Evolutionary conservation across 2,113 vertebrate species (phyloP).

Genomic region (Carlito syrichta): DNA sequence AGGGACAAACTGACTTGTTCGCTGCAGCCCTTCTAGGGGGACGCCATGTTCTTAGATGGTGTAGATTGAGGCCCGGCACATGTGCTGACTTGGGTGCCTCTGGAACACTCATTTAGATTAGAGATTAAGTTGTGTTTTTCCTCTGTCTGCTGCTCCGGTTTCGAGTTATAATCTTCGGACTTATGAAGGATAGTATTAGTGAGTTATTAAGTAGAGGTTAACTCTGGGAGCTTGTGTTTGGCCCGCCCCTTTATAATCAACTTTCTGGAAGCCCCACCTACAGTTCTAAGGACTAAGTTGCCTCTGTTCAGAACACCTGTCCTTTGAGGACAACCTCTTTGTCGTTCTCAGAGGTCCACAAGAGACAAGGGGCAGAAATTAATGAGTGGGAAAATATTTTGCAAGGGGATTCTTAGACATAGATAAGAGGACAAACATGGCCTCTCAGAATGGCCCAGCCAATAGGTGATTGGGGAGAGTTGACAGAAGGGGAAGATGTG

Average conservation of each 20-base stretch:
- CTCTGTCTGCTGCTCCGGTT: neutral
- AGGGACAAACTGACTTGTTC: rapidly evolving
- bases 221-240: neutral
- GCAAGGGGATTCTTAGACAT: neutral
- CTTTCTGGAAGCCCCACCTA: neutral
- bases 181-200: neutral
- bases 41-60: neutral
- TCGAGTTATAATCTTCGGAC: neutral
- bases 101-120: neutral
- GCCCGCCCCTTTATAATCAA: neutral
- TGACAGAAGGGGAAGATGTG: rapidly evolving
- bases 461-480: rapidly evolving
- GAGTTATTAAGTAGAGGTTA: neutral
- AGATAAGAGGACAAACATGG: too few relatives aligned
- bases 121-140: neutral
- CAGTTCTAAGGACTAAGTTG: neutral
- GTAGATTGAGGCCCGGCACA: neutral
- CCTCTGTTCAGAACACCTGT: neutral
- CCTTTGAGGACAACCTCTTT: neutral
- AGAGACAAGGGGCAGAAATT: neutral
- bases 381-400: neutral
- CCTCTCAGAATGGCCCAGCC: neutral
- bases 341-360: neutral
- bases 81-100: neutral
- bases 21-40: too few relatives aligned